Conservation (phyloP, 2,888 invertebrate species). For the Athalia circularis region DNA sequence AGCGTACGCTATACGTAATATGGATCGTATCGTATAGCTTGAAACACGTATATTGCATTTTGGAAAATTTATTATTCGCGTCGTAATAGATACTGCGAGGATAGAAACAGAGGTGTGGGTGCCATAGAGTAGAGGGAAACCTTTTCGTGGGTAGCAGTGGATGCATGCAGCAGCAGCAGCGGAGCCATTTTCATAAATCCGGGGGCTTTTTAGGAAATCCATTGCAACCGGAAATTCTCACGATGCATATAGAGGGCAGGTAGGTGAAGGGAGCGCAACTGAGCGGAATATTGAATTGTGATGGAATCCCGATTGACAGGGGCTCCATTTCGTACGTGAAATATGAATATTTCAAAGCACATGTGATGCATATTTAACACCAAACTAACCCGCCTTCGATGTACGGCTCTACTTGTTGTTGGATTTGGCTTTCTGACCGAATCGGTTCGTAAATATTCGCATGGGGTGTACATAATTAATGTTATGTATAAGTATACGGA, state of each 20-base stretch:
- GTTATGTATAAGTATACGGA: too few relatives aligned
- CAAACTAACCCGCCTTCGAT: conserved; percentile 9
- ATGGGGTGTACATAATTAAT: not conserved
- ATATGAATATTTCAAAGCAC: conserved; percentile 39
- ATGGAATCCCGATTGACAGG: conserved; percentile 42
- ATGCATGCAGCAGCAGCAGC: not conserved
- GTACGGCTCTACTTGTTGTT: not conserved
- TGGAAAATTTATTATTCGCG: conserved; percentile 30
- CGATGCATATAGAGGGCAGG: conserved; percentile 24
- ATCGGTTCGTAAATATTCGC: not conserved
- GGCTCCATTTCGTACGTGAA: conserved; percentile 15
- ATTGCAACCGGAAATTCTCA: conserved; percentile 42
- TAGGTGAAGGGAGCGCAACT: conserved; percentile 34
- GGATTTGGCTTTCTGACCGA: not conserved
- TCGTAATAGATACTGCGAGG: conserved; percentile 4
- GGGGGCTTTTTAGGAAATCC: conserved; percentile 35
- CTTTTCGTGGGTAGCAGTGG: conserved; percentile 15
- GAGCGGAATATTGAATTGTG: conserved; percentile 45
- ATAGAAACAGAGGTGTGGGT: conserved; percentile 25
- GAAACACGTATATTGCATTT: conserved; percentile 37
- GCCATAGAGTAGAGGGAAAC: not conserved
- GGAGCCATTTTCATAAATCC: conserved; percentile 42
- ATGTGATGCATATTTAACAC: conserved; percentile 36
- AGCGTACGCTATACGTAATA: not conserved
- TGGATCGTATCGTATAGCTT: conserved; percentile 15